Evolutionary conservation across 2,888 invertebrate species (phyloP).

Genomic region (Mimas tiliae): DNA sequence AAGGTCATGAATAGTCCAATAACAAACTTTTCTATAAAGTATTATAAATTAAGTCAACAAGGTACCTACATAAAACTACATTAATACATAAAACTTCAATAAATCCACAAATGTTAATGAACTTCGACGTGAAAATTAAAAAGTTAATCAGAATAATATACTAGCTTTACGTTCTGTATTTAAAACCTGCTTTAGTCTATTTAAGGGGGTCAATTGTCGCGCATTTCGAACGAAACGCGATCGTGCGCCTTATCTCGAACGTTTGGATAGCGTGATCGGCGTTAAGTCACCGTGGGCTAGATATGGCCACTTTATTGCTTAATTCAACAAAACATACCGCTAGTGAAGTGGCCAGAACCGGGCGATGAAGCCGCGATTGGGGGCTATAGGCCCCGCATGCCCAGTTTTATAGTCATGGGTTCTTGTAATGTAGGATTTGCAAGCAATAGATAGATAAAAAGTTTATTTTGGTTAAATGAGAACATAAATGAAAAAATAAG

Average conservation of each 20-base stretch:
- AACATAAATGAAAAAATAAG: too few relatives aligned
- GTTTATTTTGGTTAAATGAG: too few relatives aligned
- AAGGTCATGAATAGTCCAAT: too few relatives aligned
- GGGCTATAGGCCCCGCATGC: neutral
- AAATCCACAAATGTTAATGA: conserved; percentile 38
- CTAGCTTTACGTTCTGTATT: conserved; percentile 27
- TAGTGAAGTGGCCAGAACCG: conserved; percentile 14
- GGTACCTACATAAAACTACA: too few relatives aligned
- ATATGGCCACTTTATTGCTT: conserved; percentile 51
- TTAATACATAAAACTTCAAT: neutral
- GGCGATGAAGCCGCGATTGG: neutral
- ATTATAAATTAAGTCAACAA: too few relatives aligned
- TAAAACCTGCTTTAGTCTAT: conserved; percentile 29
- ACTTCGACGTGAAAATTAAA: conserved; percentile 43
- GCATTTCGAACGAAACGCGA: conserved; percentile 42
- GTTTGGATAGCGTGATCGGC: conserved; percentile 47
- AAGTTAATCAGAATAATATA: conserved; percentile 42
- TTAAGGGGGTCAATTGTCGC: conserved; percentile 34
- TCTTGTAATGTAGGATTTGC: neutral
- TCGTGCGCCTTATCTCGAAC: conserved; percentile 49
- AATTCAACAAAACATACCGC: conserved; percentile 36
- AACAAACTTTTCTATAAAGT: too few relatives aligned
- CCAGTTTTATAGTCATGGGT: too few relatives aligned
- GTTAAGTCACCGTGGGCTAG: conserved; percentile 35
- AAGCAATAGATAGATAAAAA: too few relatives aligned